A percentile compares a stretch with the other conserved stretches of the same genome.
phyloP scores from a whole-genome alignment of 2,797 vertebrate genomes.

The Clamator glandarius region DNA sequence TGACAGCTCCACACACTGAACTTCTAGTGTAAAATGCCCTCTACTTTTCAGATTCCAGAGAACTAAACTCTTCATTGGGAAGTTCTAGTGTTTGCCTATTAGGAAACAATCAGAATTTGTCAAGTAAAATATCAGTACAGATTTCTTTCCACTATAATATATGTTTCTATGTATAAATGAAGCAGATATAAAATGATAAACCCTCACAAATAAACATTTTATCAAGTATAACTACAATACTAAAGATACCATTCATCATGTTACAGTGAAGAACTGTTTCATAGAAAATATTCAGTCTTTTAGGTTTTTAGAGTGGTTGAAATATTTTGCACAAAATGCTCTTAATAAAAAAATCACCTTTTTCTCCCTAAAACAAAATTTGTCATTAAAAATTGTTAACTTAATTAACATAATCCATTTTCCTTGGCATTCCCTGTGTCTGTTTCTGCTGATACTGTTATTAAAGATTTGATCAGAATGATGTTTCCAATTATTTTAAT shows the following conservation, averaged over 20 bases:
- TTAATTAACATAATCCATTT: constrained; percentile 46
- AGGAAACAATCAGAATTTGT: background rate
- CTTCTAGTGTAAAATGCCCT: constrained; percentile 27
- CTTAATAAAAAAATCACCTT: background rate
- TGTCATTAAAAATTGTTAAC: constrained; percentile 24
- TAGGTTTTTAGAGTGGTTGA: background rate
- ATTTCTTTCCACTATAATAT: background rate
- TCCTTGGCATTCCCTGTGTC: background rate
- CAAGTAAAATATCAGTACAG: background rate
- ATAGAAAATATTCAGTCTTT: background rate
- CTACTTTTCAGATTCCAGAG: background rate
- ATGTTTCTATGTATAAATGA: background rate
- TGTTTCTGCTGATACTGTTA: constrained; percentile 38
- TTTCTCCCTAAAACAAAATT: background rate
- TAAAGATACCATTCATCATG: background rate
- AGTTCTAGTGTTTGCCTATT: background rate
- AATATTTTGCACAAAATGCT: background rate
- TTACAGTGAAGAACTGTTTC: background rate
- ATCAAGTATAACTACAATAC: background rate
- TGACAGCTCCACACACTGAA: constrained; percentile 25
- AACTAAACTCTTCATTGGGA: background rate
- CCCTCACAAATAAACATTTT: background rate
- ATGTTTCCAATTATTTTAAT: constrained; percentile 5
- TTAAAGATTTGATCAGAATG: constrained; percentile 27
- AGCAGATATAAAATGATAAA: constrained; percentile 4